phyloP scores from a whole-genome alignment of 2,113 vertebrate species.

The Tenrec ecaudatus region DNA sequence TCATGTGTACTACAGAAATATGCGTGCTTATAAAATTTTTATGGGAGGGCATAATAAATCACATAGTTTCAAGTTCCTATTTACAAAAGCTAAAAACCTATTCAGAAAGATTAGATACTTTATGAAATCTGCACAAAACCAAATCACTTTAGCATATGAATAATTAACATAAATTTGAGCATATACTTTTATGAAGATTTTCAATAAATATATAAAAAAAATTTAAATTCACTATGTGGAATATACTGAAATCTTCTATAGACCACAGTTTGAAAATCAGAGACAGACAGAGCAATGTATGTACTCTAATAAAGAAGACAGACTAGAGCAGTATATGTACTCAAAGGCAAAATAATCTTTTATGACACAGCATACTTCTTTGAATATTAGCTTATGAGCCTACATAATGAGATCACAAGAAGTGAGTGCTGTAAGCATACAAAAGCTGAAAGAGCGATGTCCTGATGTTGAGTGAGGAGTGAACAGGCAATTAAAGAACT shows the following conservation, averaged over 20 bases:
- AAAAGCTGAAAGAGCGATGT: no score
- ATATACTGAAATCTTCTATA: not conserved
- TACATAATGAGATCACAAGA: no score
- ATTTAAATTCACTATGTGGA: not conserved
- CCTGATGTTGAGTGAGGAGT: no score
- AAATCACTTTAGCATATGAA: not conserved
- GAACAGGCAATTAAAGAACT: no score
- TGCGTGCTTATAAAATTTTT: not conserved
- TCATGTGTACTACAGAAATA: not conserved
- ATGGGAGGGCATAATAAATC: not conserved
- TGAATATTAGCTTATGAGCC: not conserved
- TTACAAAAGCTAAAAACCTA: not conserved
- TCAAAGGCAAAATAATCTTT: not conserved
- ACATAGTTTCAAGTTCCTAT: not conserved
- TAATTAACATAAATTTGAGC: not conserved
- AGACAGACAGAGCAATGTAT: no score
- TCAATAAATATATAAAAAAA: slow-evolving; percentile 11
- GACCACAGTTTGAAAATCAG: not conserved
- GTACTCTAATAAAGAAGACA: not conserved
- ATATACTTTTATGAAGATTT: not conserved
- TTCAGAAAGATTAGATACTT: not conserved
- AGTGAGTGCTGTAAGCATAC: no score
- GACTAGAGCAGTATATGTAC: not conserved
- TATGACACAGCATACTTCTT: not conserved
- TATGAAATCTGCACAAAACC: not conserved